Conservation (phyloP, 2,113 vertebrate species). For the Otocyon megalotis region DNA sequence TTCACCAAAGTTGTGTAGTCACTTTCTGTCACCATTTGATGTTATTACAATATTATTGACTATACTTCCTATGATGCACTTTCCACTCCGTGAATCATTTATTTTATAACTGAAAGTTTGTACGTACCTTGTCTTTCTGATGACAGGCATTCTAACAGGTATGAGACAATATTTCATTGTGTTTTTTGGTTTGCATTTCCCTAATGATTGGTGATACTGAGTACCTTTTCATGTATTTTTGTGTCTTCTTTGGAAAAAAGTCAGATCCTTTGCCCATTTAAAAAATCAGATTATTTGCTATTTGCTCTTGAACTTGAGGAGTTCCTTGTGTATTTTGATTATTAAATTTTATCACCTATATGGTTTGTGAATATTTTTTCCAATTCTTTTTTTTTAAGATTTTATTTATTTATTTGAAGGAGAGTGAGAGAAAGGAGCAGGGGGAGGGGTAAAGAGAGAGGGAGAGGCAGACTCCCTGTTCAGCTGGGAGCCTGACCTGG, state of each 20-base stretch:
- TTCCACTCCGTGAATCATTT: not conserved
- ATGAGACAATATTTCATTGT: not conserved
- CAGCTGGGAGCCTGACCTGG: too few relatives aligned
- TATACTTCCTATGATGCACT: not conserved
- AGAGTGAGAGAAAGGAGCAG: too few relatives aligned
- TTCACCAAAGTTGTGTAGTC: not conserved
- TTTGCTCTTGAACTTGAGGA: not conserved
- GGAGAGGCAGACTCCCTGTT: too few relatives aligned
- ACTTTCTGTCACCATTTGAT: not conserved
- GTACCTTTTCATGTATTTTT: not conserved
- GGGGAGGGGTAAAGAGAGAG: too few relatives aligned
- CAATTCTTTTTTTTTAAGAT: not conserved
- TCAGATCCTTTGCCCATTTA: not conserved
- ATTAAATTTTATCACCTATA: not conserved
- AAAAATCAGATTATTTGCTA: not conserved
- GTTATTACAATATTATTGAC: not conserved
- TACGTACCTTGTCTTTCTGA: not conserved
- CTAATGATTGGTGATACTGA: not conserved
- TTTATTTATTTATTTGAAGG: too few relatives aligned
- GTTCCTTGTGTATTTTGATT: not conserved
- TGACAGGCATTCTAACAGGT: not conserved
- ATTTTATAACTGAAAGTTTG: not conserved
- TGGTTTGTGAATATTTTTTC: not conserved
- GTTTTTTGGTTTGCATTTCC: not conserved
- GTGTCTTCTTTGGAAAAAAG: not conserved